Percentiles rank a stretch among this genome's conserved stretches.
Evolutionary conservation across 2,113 vertebrate species (phyloP).

Genomic region (Rissa tridactyla): DNA sequence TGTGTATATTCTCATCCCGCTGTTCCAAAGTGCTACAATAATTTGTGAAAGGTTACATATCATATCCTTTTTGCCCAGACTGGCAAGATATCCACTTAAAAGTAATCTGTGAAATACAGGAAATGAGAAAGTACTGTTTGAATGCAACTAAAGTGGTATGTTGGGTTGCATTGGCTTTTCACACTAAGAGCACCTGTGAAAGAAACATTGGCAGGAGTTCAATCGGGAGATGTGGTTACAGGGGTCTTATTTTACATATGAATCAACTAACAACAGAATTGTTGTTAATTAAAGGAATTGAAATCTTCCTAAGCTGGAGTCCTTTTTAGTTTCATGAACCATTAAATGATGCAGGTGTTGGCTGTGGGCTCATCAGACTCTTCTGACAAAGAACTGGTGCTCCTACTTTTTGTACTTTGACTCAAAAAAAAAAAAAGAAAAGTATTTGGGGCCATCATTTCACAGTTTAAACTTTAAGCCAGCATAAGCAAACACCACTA

Average conservation of each 20-base stretch:
- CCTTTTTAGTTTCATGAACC: neutral
- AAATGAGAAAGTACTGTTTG: neutral
- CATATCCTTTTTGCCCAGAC: neutral
- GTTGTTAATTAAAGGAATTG: neutral
- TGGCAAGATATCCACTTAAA: neutral
- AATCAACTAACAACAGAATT: neutral
- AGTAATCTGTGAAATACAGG: neutral
- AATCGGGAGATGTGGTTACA: neutral
- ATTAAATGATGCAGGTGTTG: neutral
- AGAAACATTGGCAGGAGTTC: neutral
- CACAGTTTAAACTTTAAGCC: neutral
- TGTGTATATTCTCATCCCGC: neutral
- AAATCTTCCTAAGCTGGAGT: neutral
- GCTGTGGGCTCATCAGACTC: neutral
- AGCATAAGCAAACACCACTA: neutral
- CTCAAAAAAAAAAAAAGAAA: neutral
- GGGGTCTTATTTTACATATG: neutral
- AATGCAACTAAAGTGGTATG: neutral
- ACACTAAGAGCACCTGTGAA: neutral
- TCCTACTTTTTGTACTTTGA: neutral
- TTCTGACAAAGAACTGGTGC: neutral
- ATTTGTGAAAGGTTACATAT: neutral
- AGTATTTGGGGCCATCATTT: neutral
- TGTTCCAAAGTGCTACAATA: neutral
- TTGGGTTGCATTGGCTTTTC: neutral